Percentiles rank a stretch among this genome's conserved stretches.
Conservation (phyloP, 2,797 vertebrate genomes). For the Malacoctenus gilli region DNA sequence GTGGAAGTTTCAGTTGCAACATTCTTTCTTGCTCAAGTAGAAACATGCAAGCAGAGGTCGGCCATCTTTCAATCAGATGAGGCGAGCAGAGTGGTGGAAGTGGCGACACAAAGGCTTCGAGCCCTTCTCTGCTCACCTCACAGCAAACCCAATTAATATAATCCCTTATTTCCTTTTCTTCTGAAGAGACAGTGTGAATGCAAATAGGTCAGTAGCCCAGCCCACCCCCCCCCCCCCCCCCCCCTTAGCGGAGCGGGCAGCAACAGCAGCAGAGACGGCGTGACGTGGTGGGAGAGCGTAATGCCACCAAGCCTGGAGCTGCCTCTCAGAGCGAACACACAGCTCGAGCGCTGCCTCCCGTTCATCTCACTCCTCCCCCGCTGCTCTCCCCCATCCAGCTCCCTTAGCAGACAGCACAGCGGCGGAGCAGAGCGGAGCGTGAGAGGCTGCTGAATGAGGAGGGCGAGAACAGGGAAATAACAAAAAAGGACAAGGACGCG, state of each 20-base stretch:
- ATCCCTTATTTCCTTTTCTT: constrained; percentile 45
- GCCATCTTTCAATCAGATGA: not conserved
- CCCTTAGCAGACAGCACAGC: constrained; percentile 14
- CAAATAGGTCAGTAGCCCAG: constrained; percentile 72
- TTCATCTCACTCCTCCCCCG: constrained; percentile 49
- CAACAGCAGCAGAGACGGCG: constrained; percentile 66
- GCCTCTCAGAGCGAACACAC: constrained; percentile 41
- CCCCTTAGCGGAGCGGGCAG: constrained; percentile 60
- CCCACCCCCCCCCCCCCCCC: constrained; percentile 40
- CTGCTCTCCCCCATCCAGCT: constrained; percentile 15
- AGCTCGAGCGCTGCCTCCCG: constrained; percentile 23
- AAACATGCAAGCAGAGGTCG: not conserved
- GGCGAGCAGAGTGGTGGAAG: not conserved
- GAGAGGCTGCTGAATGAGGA: constrained; percentile 28
- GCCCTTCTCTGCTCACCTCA: not conserved
- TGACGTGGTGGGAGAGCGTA: constrained; percentile 60
- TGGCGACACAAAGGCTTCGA: not conserved
- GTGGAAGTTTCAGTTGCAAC: not conserved
- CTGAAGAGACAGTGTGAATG: constrained; percentile 63
- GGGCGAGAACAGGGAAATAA: constrained; percentile 4
- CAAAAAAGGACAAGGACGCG: constrained; percentile 6
- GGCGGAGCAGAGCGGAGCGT: constrained; percentile 11
- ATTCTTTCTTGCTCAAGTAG: not conserved
- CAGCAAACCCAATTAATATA: constrained; percentile 24
- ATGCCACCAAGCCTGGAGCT: constrained; percentile 57